phyloP scores from a whole-genome alignment of 1,140 invertebrate species.

The Akabosia matsudoensis region DNA sequence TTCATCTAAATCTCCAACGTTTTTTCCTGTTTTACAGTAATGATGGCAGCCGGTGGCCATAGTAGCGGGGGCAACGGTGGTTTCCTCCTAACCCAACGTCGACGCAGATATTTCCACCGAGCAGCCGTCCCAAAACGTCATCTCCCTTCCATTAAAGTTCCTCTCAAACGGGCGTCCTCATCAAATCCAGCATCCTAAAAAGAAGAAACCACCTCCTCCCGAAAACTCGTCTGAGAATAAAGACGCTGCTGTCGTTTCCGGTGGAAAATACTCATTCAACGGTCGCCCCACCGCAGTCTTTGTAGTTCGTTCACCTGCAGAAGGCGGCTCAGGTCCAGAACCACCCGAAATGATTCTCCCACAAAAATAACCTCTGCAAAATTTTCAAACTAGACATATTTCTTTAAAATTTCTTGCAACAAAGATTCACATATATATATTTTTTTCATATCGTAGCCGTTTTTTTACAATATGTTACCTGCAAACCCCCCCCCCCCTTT shows the following conservation, averaged over 20 bases:
- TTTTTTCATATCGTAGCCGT: too few relatives aligned
- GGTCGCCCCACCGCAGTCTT: conserved; percentile 46
- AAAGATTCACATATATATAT: too few relatives aligned
- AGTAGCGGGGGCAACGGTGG: background rate
- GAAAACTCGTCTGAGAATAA: conserved; percentile 33
- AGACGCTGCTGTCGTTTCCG: conserved; percentile 39
- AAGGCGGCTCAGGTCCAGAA: background rate
- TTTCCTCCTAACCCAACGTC: background rate
- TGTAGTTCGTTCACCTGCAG: conserved; percentile 35
- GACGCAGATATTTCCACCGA: conserved; percentile 32
- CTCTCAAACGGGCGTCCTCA: conserved; percentile 45
- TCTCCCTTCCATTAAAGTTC: conserved; percentile 46
- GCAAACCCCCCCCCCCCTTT: too few relatives aligned
- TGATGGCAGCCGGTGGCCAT: conserved; percentile 12
- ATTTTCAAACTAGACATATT: background rate
- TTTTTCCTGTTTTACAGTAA: conserved; percentile 8
- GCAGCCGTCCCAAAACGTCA: conserved; percentile 35
- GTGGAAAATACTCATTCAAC: conserved; percentile 46
- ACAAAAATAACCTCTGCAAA: background rate
- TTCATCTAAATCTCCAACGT: background rate
- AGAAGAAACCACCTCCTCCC: conserved; percentile 20
- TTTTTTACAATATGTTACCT: too few relatives aligned
- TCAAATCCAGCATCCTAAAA: conserved; percentile 39
- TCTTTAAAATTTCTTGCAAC: too few relatives aligned
- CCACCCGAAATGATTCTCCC: background rate